Conservation (phyloP, 1,140 invertebrate genomes). For the Phymorhynchus buccinoides region DNA sequence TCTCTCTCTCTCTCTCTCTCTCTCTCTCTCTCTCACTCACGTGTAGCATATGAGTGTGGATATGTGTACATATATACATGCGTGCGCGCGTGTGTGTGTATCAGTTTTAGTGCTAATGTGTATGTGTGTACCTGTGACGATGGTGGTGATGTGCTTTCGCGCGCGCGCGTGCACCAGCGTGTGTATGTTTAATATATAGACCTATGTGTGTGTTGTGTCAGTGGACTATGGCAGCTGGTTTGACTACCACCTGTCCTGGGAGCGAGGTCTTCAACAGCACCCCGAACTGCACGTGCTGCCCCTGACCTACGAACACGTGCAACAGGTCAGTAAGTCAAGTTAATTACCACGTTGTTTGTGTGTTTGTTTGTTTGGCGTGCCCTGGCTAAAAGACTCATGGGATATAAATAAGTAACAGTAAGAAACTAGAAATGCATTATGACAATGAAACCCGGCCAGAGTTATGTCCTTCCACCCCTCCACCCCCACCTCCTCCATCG, state of each 20-base stretch:
- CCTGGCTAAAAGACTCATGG: no score
- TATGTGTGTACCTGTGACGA: constrained; percentile 1
- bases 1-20: no score
- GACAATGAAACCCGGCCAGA: no score
- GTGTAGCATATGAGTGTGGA: neutral
- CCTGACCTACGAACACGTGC: constrained; percentile 51
- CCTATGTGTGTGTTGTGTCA: constrained; percentile 21
- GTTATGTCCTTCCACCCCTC: no score
- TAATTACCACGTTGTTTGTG: neutral
- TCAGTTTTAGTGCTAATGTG: neutral
- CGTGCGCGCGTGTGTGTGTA: neutral
- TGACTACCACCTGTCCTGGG: constrained; percentile 48
- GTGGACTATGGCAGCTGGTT: constrained; percentile 56
- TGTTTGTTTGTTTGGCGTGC: no score
- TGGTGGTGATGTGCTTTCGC: neutral
- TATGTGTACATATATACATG: constrained; percentile 15
- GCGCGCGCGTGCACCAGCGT: neutral
- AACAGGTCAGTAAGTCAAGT: constrained; percentile 40
- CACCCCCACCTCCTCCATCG: no score
- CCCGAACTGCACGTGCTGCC: constrained; percentile 46
- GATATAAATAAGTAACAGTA: no score
- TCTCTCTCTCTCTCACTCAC: no score
- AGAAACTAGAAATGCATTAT: no score
- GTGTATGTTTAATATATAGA: neutral
- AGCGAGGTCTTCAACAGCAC: constrained; percentile 46